These are phyloP conservation scores for Brachyopa scutellaris DNA, from an alignment of 2,888 invertebrate species.

Conservation along the genomic window DNA sequence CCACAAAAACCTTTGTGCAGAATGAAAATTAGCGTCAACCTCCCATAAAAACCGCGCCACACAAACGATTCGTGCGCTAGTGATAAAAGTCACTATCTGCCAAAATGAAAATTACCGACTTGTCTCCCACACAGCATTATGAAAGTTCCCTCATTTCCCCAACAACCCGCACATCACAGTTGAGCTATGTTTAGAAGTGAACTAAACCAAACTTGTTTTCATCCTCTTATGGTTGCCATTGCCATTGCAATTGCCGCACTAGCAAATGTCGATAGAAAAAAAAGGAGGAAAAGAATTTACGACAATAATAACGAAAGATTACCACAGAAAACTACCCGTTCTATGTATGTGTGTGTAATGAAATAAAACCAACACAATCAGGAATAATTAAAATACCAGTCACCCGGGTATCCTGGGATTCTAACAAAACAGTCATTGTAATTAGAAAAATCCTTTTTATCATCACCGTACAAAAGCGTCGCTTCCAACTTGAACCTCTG, in stretches of 20 bases:
- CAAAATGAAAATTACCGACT: constrained; percentile 37
- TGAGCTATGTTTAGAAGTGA: constrained; percentile 5
- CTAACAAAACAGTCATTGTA: constrained; percentile 64
- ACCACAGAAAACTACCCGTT: constrained; percentile 1
- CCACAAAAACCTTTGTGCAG: constrained; percentile 24
- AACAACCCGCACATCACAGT: background rate
- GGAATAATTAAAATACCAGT: constrained; percentile 68
- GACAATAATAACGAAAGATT: constrained; percentile 52
- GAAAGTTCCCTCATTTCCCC: background rate
- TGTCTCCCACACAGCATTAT: constrained; percentile 2
- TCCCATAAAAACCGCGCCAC: constrained; percentile 15
- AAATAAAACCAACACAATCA: constrained; percentile 69
- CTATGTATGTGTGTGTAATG: constrained; percentile 58
- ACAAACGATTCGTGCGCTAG: constrained; percentile 24
- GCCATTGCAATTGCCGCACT: background rate
- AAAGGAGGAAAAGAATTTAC: constrained; percentile 24
- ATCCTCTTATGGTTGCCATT: constrained; percentile 36
- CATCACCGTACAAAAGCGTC: constrained; percentile 55
- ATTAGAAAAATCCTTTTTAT: constrained; percentile 70
- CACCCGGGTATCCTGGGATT: constrained; percentile 23
- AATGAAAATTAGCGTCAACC: constrained; percentile 26
- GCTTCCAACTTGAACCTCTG: constrained; percentile 15
- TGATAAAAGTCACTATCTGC: constrained; percentile 50
- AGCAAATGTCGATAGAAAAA: constrained; percentile 12
- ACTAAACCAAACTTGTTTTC: constrained; percentile 35